Conservation (phyloP, 2,888 invertebrate genomes). For the Mythimna loreyi region DNA sequence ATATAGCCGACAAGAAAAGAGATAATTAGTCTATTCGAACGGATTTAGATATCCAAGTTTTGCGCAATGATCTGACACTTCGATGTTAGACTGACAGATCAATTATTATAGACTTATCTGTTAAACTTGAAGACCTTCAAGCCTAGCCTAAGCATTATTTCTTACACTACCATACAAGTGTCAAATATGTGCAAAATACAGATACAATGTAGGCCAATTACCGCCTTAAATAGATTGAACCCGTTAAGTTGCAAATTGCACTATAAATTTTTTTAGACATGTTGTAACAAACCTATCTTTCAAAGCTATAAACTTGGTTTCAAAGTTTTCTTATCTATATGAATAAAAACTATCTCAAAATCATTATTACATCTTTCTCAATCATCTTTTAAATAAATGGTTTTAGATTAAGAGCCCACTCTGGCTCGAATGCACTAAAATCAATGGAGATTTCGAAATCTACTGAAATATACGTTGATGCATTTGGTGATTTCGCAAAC, state of each 20-base stretch:
- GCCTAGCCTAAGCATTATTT: conserved; percentile 4
- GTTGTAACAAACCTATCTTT: no score
- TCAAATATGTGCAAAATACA: neutral
- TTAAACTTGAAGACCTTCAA: conserved; percentile 42
- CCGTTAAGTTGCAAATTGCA: no score
- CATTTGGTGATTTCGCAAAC: conserved; percentile 8
- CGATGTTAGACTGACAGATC: conserved; percentile 10
- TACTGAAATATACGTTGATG: neutral
- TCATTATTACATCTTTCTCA: no score
- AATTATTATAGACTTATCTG: conserved; percentile 17
- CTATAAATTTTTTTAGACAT: no score
- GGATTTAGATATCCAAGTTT: conserved; percentile 21
- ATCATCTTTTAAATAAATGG: neutral
- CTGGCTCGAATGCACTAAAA: neutral
- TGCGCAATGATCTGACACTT: conserved; percentile 31
- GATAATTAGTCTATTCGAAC: conserved; percentile 11
- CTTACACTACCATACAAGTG: neutral
- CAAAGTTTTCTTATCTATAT: no score
- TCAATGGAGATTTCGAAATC: neutral
- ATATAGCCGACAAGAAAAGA: conserved; percentile 2
- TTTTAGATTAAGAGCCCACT: neutral
- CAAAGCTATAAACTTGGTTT: no score
- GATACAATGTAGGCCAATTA: no score
- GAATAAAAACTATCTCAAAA: no score
- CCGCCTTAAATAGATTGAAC: no score